Percentiles rank a stretch among this genome's conserved stretches.
These are phyloP conservation scores for Hipposideros larvatus DNA, from an alignment of 2,797 vertebrate species.

Conservation along the genomic window DNA sequence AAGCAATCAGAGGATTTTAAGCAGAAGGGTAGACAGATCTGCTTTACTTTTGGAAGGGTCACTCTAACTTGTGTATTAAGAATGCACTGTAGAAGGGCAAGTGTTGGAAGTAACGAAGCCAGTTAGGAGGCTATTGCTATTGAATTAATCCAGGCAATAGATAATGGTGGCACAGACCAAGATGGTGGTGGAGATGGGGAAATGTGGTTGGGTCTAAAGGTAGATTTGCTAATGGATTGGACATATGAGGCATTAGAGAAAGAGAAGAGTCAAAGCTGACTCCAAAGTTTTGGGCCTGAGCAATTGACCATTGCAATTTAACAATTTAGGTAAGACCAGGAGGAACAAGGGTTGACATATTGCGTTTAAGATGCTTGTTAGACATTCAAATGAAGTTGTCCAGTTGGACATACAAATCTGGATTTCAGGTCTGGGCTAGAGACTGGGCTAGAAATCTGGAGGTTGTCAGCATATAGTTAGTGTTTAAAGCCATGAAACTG, in stretches of 20 bases:
- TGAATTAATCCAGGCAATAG: background rate
- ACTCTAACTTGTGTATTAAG: background rate
- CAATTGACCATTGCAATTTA: background rate
- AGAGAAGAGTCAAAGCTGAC: conserved; percentile 7
- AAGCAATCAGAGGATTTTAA: background rate
- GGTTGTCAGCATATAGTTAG: conserved; percentile 7
- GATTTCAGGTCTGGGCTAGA: conserved; percentile 29
- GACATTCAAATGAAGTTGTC: background rate
- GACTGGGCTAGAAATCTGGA: background rate
- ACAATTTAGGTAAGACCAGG: background rate
- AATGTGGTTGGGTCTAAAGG: background rate
- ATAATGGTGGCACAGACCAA: background rate
- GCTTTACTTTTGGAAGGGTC: background rate
- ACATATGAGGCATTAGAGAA: background rate
- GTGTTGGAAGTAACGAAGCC: background rate
- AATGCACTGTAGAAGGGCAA: background rate
- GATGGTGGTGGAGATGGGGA: background rate
- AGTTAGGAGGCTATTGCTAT: background rate
- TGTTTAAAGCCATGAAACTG: conserved; percentile 8
- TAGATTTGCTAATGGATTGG: background rate
- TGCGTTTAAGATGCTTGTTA: background rate
- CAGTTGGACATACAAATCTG: background rate
- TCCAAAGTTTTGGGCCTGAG: background rate
- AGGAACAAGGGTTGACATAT: background rate
- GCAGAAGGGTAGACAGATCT: background rate